Conservation (phyloP, 2,113 vertebrate species). For the Nymphicus hollandicus region DNA sequence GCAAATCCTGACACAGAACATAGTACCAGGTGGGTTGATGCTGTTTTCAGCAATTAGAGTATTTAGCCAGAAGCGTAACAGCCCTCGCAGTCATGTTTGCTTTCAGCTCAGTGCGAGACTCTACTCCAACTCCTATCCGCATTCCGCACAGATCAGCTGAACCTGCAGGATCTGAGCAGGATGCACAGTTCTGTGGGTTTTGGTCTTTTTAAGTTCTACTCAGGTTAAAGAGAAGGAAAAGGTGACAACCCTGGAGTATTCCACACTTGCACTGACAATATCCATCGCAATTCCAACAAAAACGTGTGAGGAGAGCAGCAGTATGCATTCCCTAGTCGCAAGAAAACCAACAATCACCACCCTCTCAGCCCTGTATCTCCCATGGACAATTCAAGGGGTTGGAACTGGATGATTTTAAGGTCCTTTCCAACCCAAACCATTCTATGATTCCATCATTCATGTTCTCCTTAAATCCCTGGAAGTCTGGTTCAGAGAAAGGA, state of each 20-base stretch:
- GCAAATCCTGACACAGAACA: background rate
- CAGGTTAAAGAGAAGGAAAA: background rate
- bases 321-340: background rate
- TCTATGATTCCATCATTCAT: background rate
- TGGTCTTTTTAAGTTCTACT: background rate
- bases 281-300: background rate
- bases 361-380: background rate
- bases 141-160: background rate
- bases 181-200: background rate
- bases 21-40: background rate
- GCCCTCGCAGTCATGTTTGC: background rate
- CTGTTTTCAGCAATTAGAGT: background rate
- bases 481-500: background rate
- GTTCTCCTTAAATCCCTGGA: background rate
- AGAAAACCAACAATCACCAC: background rate
- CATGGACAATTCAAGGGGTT: background rate
- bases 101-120: background rate
- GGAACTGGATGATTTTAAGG: background rate
- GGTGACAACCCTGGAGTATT: background rate
- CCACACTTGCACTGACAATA: rapidly evolving
- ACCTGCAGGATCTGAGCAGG: background rate
- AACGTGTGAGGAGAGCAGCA: rapidly evolving
- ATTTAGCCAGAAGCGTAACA: background rate
- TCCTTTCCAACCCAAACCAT: background rate
- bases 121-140: background rate